Evolutionary conservation across 2,888 invertebrate genomes (phyloP).

Genomic region (Euproctis similis): DNA sequence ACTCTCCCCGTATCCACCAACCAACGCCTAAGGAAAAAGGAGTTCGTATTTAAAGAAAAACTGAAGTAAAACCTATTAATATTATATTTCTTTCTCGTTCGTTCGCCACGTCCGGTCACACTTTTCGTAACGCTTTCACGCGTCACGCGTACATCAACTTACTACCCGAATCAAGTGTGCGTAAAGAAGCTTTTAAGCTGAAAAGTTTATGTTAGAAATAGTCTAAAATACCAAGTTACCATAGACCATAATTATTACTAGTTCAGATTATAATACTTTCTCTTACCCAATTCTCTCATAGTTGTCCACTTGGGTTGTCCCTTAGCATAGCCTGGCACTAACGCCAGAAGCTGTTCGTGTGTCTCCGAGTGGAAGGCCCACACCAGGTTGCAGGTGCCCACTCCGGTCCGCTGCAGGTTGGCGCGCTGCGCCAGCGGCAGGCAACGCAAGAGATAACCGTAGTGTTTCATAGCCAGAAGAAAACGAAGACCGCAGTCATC

Average conservation of each 20-base stretch:
- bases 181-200: no score
- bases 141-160: no score
- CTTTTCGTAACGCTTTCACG: no score
- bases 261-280: no score
- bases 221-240: no score
- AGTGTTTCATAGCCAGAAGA: slow-evolving; percentile 97
- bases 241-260: no score
- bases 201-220: no score
- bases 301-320: slow-evolving; percentile 92
- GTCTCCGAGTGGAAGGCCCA: slow-evolving; percentile 99
- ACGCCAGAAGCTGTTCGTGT: slow-evolving; percentile 92
- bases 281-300: slow-evolving; percentile 86
- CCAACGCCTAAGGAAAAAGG: slow-evolving; percentile 87
- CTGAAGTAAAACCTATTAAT: no score
- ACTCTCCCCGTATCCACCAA: slow-evolving; percentile 95
- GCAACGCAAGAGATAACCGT: slow-evolving; percentile 94
- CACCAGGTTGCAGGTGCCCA: slow-evolving; percentile 92
- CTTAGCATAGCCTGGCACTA: slow-evolving; percentile 92
- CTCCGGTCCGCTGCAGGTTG: slow-evolving; percentile 89
- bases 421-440: slow-evolving; percentile 92
- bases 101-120: no score
- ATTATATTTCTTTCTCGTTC: no score
- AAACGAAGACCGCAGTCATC: slow-evolving; percentile 99
- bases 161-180: no score
- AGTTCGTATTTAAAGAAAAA: no score